Evolutionary conservation across 2,113 vertebrate genomes (phyloP), one percentile per base, ranked within the genome.

Genomic region (Eublepharis macularius): DNA sequence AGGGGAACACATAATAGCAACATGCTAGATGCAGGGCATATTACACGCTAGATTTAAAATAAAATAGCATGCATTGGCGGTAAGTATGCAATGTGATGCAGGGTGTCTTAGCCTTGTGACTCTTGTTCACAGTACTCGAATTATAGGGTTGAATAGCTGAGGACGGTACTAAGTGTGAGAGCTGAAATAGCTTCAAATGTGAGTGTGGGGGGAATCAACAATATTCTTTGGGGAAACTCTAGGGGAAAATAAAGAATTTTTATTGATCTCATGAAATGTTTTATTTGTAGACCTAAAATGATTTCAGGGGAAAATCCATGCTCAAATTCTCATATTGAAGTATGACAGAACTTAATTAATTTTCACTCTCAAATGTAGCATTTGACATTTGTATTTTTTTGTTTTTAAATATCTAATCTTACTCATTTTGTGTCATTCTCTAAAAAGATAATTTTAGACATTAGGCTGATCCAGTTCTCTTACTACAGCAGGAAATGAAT

Each of bases 21-120:
- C 89, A 88, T 60, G 63, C 90, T 91, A 81, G 92, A 92, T 92
- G 89, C 91, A 90, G 90, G 93, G 93, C 92, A 76, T 90, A 94
- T 95, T 94, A 94, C 93, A 94, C 86, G 89, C 92, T 91, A 94
- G 91, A 94, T 94, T 94, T 92, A 93, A 93, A 94, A 89, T 90
- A 91, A 94, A 95, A 94, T 91, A 90, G 91, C 90, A 86, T 88
- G 89, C 85, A 86, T 89, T 86, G 90, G 72, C 90, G 88, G 84
- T 88, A 93, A 92, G 92, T 89, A 92, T 88, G 84, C 88, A 82
- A 84, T 60, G 88, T 86, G 93, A 89, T n/a, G 14, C 91, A 93
- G 84, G 88, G 90, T 24, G 12, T 81, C 86, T 92, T 82, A 80
- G 82, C 83, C 77, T 63, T 0, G 1, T 76, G 87, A 75, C 86